Evolutionary conservation across 1,140 invertebrate genomes (phyloP).

Genomic region (Aradophagus sp.): DNA sequence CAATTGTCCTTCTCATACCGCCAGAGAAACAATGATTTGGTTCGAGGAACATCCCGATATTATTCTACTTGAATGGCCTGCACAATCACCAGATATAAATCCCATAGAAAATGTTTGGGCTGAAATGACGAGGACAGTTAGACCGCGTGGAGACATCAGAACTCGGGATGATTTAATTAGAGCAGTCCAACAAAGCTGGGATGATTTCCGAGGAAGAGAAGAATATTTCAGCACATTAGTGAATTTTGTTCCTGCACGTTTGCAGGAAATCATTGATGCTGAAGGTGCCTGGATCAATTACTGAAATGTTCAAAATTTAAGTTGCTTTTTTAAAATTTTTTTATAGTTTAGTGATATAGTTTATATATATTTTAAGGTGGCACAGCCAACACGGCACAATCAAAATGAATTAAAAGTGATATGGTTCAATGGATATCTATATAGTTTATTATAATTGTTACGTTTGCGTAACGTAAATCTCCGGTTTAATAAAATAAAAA

Average conservation of each 20-base stretch:
- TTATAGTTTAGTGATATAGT: no score
- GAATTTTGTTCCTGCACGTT: background rate
- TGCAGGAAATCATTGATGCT: background rate
- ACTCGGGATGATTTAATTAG: background rate
- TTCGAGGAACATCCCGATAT: slow-evolving; percentile 26
- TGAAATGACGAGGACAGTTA: slow-evolving; percentile 15
- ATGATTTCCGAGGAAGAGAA: background rate
- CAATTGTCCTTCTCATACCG: slow-evolving; percentile 26
- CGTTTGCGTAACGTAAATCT: no score
- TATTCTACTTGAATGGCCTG: slow-evolving; percentile 40
- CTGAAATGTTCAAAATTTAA: background rate
- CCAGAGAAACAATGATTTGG: slow-evolving; percentile 13
- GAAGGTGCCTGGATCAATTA: slow-evolving; percentile 2
- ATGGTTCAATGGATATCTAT: no score
- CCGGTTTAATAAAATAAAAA: no score
- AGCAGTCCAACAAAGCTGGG: background rate
- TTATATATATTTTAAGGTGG: no score
- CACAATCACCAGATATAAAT: slow-evolving; percentile 60
- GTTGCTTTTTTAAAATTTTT: no score
- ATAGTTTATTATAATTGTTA: no score
- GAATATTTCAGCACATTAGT: slow-evolving; percentile 3
- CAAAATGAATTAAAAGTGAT: no score
- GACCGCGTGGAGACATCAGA: background rate
- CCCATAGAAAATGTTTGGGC: slow-evolving; percentile 61
- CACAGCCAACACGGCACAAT: no score